A percentile compares a stretch with the other conserved stretches of the same genome.
Evolutionary conservation across 2,888 invertebrate genomes (phyloP).

Genomic region (Drosophila yooni): DNA sequence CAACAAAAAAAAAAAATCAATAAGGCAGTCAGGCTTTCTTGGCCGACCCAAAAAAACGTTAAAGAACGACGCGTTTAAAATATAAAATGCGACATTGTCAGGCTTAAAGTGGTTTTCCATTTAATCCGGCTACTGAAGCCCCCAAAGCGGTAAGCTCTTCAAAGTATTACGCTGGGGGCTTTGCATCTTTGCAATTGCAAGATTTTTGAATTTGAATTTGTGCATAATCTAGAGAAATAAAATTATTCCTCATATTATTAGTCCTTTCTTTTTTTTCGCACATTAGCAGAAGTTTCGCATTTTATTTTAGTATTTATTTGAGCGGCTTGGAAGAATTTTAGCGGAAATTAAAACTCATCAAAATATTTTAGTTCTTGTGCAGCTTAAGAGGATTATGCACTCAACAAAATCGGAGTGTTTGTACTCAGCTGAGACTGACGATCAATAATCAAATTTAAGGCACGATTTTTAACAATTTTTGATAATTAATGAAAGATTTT

Average conservation of each 20-base stretch:
- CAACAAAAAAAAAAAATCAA: slow-evolving; percentile 56
- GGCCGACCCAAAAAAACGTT: slow-evolving; percentile 39
- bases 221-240: slow-evolving; percentile 1
- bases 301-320: slow-evolving; percentile 50
- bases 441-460: neutral
- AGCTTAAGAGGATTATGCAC: neutral
- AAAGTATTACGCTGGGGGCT: neutral
- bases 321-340: slow-evolving; percentile 16
- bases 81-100: slow-evolving; percentile 33
- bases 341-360: slow-evolving; percentile 55
- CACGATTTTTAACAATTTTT: fast-evolving
- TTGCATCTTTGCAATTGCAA: neutral
- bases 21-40: slow-evolving; percentile 31
- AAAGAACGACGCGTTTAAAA: slow-evolving; percentile 43
- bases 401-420: neutral
- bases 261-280: neutral
- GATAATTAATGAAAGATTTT: neutral
- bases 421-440: neutral
- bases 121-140: slow-evolving; percentile 7
- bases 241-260: neutral
- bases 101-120: slow-evolving; percentile 14
- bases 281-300: slow-evolving; percentile 29
- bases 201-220: neutral
- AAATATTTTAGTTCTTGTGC: slow-evolving; percentile 60
- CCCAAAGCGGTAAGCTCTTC: neutral